Conservation (phyloP, 2,797 vertebrate species). For the Chrysocyon brachyurus region DNA sequence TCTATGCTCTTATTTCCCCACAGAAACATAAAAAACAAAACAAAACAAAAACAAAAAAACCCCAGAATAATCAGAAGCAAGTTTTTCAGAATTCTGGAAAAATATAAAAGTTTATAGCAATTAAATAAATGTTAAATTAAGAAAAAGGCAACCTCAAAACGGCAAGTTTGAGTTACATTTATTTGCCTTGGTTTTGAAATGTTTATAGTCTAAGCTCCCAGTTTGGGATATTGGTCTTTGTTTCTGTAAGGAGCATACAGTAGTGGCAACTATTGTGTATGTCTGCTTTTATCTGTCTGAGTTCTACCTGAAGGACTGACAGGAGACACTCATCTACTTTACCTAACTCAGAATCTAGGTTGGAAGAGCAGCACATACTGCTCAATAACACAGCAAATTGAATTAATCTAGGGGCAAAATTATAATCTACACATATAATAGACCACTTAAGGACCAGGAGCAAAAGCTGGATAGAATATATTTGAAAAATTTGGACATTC, state of each 20-base stretch:
- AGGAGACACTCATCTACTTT: not conserved
- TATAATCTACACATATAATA: not conserved
- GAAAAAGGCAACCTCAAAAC: not conserved
- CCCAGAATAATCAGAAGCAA: not conserved
- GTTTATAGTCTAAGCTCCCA: not conserved
- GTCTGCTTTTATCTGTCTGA: not conserved
- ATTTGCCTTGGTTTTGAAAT: not conserved
- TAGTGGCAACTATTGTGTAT: not conserved
- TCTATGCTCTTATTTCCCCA: not conserved
- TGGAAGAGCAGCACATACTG: not conserved
- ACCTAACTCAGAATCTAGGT: not conserved
- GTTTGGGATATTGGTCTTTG: no score
- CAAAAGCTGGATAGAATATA: not conserved
- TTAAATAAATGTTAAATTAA: not conserved
- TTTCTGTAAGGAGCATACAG: not conserved
- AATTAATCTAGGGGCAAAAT: not conserved
- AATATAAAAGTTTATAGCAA: not conserved
- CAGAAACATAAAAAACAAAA: not conserved
- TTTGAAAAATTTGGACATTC: not conserved
- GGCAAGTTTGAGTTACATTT: not conserved
- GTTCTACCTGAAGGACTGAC: not conserved
- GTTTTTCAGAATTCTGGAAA: not conserved
- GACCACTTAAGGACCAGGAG: not conserved
- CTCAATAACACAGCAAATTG: not conserved
- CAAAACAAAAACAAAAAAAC: not conserved